phyloP scores from a whole-genome alignment of 2,797 vertebrate genomes.

The Muraenolepis orangiensis region DNA sequence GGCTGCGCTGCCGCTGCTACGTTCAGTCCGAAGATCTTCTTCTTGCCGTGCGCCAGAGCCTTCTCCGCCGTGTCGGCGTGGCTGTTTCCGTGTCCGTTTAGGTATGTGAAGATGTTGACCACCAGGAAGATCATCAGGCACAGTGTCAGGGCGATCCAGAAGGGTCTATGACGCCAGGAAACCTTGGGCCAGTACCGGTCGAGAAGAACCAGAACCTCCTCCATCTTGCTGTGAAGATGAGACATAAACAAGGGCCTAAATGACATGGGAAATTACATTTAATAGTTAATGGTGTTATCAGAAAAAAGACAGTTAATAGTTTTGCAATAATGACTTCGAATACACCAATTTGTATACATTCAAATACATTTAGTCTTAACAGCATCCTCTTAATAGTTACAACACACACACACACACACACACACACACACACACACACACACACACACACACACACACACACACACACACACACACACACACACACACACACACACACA shows the following conservation, averaged over 20 bases:
- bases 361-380: background rate
- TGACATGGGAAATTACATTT: background rate
- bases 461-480: background rate
- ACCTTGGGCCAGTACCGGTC: slow-evolving; percentile 69
- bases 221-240: slow-evolving; percentile 62
- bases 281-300: background rate
- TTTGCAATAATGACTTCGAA: background rate
- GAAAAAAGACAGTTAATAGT: background rate
- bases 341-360: background rate
- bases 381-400: background rate
- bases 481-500: background rate
- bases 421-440: background rate
- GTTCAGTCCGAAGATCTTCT: slow-evolving; percentile 59
- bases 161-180: slow-evolving; percentile 56
- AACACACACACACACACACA: background rate
- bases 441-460: background rate
- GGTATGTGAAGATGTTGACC: slow-evolving; percentile 72
- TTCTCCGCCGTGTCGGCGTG: slow-evolving; percentile 58
- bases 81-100: slow-evolving; percentile 63
- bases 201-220: slow-evolving; percentile 65
- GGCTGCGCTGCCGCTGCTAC: slow-evolving; percentile 41
- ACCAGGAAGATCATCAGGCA: slow-evolving; percentile 68
- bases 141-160: slow-evolving; percentile 66
- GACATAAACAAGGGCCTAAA: background rate
- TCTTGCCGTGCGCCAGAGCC: slow-evolving; percentile 33